Evolutionary conservation across 2,113 vertebrate genomes (phyloP).

Genomic region (Alligator mississippiensis): DNA sequence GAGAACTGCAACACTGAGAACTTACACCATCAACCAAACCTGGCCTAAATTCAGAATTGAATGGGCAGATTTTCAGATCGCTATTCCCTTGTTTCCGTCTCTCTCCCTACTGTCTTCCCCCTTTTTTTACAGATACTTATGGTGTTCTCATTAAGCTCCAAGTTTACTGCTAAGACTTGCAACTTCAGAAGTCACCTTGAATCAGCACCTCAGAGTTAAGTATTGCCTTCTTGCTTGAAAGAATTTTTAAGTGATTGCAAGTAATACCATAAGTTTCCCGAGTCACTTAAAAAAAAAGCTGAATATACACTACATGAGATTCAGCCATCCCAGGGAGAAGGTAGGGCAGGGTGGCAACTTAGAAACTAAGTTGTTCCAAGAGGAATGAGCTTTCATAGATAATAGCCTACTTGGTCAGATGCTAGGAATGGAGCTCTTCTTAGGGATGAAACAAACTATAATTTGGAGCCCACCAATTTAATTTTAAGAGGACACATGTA

Average conservation of each 20-base stretch:
- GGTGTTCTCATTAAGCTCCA: background rate
- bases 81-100: background rate
- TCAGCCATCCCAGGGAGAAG: background rate
- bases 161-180: background rate
- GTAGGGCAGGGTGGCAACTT: too few relatives aligned
- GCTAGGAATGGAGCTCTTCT: background rate
- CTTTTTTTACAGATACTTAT: background rate
- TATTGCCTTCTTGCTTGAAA: background rate
- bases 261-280: background rate
- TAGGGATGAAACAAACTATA: background rate
- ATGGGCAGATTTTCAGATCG: background rate
- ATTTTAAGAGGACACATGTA: background rate
- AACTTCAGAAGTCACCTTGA: background rate
- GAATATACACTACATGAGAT: background rate
- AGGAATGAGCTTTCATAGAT: too few relatives aligned
- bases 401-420: too few relatives aligned
- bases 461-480: background rate
- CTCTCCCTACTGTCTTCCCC: background rate
- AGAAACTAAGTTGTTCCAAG: too few relatives aligned
- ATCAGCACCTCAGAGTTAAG: fast-evolving
- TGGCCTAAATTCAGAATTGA: background rate
- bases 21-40: background rate
- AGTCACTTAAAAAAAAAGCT: background rate
- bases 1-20: background rate
- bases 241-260: background rate